Conservation (phyloP, 1,140 invertebrate species). For the Drosophila pallidifrons region DNA sequence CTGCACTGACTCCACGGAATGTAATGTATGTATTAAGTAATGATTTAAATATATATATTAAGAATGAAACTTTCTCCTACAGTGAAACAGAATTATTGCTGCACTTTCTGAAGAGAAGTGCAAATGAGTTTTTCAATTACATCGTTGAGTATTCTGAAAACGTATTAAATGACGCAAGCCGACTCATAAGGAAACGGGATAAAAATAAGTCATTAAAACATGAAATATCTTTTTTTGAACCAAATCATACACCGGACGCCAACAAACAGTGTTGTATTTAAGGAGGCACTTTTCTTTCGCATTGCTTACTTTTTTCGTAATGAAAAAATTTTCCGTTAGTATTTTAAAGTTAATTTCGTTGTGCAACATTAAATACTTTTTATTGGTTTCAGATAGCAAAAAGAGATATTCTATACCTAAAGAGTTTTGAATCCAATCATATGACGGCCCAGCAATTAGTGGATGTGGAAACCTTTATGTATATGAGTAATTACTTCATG, state of each 20-base stretch:
- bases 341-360: background rate
- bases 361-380: background rate
- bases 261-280: background rate
- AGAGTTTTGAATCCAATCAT: conserved; percentile 3
- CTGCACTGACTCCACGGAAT: conserved; percentile 39
- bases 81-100: conserved; percentile 58
- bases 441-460: conserved; percentile 36
- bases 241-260: conserved; percentile 51
- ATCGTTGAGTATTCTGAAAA: background rate
- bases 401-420: conserved; percentile 42
- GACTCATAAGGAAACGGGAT: background rate
- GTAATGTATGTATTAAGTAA: conserved; percentile 47
- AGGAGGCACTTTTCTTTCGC: conserved; percentile 47
- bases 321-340: conserved; percentile 34
- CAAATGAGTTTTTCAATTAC: conserved; percentile 4
- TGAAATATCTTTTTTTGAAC: conserved; percentile 28
- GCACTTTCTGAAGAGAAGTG: conserved; percentile 31
- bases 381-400: conserved; percentile 31
- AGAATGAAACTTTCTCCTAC: background rate
- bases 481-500: conserved; percentile 37
- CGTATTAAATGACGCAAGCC: conserved; percentile 6
- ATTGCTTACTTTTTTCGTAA: conserved; percentile 28
- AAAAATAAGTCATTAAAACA: background rate
- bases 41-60: no score
- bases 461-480: conserved; percentile 29